phyloP scores from a whole-genome alignment of 2,797 vertebrate species.

The Serranus cabrilla region DNA sequence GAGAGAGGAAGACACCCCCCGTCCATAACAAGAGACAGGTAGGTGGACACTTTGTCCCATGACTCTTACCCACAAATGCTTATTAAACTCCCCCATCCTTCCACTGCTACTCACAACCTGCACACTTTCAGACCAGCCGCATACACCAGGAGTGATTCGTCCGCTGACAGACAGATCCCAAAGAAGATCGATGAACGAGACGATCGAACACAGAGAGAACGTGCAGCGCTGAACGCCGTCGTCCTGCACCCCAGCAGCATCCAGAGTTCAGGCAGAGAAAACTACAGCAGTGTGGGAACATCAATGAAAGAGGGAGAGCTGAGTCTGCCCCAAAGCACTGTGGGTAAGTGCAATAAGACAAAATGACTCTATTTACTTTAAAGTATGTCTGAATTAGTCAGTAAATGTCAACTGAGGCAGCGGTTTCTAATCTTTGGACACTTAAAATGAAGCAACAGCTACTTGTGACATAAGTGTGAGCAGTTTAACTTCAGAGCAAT shows the following conservation, averaged over 20 bases:
- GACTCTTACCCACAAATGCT: slow-evolving; percentile 75
- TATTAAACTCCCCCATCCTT: slow-evolving; percentile 74
- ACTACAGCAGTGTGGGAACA: slow-evolving; percentile 38
- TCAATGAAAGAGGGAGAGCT: slow-evolving; percentile 47
- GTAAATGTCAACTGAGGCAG: neutral
- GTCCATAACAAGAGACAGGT: slow-evolving; percentile 60
- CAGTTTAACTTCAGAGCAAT: no score
- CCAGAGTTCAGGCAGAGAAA: slow-evolving; percentile 50
- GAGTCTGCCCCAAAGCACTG: slow-evolving; percentile 62
- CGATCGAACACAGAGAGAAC: slow-evolving; percentile 39
- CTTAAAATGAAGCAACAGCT: neutral
- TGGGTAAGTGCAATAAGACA: slow-evolving; percentile 65
- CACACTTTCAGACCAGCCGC: slow-evolving; percentile 68
- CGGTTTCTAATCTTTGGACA: neutral
- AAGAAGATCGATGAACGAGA: slow-evolving; percentile 33
- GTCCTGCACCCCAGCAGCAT: slow-evolving; percentile 12
- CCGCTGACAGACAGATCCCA: slow-evolving; percentile 22
- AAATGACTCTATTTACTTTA: neutral
- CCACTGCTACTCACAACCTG: slow-evolving; percentile 63
- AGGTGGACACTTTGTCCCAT: slow-evolving; percentile 36
- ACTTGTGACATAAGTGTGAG: no score
- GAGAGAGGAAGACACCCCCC: slow-evolving; percentile 78
- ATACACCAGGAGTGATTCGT: slow-evolving; percentile 41
- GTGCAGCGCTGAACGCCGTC: slow-evolving; percentile 12
- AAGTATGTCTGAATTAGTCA: neutral